These are phyloP conservation scores for Tachina fera DNA, from an alignment of 2,888 invertebrate genomes.

Conservation along the genomic window DNA sequence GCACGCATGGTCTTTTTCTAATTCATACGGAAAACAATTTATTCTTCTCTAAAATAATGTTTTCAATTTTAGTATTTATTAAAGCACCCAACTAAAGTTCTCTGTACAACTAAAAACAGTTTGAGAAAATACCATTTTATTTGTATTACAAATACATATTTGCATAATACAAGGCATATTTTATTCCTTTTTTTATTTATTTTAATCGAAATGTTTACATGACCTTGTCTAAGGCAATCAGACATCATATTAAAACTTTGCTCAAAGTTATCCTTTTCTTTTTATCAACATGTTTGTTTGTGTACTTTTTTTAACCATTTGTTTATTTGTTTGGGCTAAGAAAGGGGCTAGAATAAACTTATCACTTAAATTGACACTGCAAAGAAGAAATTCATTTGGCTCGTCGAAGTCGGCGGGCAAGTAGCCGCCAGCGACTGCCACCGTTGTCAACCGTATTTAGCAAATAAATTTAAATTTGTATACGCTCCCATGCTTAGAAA, in stretches of 20 bases:
- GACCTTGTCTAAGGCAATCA: conserved; percentile 7
- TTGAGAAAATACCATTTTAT: not conserved
- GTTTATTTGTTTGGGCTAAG: no score
- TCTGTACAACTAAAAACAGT: not conserved
- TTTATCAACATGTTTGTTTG: not conserved
- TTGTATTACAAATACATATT: conserved; percentile 15
- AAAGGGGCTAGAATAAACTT: no score
- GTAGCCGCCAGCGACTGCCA: no score
- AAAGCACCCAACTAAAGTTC: not conserved
- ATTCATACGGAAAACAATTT: not conserved
- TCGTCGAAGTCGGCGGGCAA: no score
- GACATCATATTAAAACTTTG: not conserved
- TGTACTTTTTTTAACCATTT: not conserved
- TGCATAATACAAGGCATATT: conserved; percentile 17
- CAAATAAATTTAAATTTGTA: no score
- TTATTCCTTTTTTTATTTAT: conserved; percentile 4
- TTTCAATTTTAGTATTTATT: not conserved
- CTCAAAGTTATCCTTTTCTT: not conserved
- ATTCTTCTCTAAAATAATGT: not conserved
- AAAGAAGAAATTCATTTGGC: no score
- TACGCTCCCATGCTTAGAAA: no score
- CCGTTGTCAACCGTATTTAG: no score
- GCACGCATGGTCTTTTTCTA: not conserved
- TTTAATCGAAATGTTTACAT: conserved; percentile 4
- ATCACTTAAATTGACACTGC: no score